Percentiles rank a stretch among this genome's conserved stretches.
phyloP scores from a whole-genome alignment of 2,797 vertebrate genomes.

The Fistularia tabacaria region DNA sequence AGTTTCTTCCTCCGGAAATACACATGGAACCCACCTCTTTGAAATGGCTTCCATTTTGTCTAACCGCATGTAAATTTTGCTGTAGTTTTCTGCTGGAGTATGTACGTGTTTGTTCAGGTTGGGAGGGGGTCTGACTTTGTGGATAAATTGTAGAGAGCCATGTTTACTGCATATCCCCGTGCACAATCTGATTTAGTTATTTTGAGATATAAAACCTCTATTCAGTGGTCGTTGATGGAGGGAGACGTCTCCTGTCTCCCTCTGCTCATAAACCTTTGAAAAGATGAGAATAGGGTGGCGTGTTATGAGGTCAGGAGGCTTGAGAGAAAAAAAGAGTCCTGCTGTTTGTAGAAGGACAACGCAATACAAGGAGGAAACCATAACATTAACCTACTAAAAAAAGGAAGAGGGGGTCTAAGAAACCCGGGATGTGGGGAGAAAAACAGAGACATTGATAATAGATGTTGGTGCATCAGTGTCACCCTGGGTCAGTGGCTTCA shows the following conservation, averaged over 20 bases:
- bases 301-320: slow-evolving; percentile 22
- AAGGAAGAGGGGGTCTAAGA: slow-evolving; percentile 9
- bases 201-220: neutral
- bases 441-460: slow-evolving; percentile 71
- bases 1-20: too few relatives aligned
- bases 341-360: slow-evolving; percentile 54
- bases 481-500: slow-evolving; percentile 62
- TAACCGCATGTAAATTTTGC: neutral
- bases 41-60: slow-evolving; percentile 3
- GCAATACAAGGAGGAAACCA: slow-evolving; percentile 7
- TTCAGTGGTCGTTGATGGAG: neutral
- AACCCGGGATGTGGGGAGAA: slow-evolving; percentile 29
- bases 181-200: neutral
- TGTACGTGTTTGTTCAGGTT: too few relatives aligned
- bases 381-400: slow-evolving; percentile 40
- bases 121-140: too few relatives aligned
- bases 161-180: neutral
- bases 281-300: slow-evolving; percentile 13
- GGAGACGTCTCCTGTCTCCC: slow-evolving; percentile 16
- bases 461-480: slow-evolving; percentile 64
- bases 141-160: too few relatives aligned
- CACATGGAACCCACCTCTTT: too few relatives aligned
- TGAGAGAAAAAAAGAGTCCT: slow-evolving; percentile 33
- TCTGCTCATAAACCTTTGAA: slow-evolving; percentile 60
- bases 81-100: too few relatives aligned